These are phyloP conservation scores for Euschistus heros DNA, from an alignment of 1,140 invertebrate species.

Conservation along the genomic window DNA sequence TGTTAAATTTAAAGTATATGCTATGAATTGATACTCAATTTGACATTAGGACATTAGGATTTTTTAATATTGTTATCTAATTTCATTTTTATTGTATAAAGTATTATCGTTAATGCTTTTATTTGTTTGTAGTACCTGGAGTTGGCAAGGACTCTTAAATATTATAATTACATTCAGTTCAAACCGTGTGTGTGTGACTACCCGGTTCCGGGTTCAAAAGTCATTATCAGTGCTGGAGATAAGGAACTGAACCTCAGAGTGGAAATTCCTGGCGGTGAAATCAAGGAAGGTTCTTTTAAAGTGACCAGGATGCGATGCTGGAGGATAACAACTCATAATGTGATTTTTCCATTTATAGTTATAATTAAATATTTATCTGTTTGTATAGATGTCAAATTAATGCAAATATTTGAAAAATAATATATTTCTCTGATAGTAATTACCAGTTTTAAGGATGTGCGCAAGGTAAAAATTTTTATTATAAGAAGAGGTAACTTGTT, in stretches of 20 bases:
- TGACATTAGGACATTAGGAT: neutral
- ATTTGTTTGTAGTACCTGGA: conserved; percentile 63
- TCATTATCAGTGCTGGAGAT: conserved; percentile 61
- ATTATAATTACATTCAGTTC: conserved; percentile 83
- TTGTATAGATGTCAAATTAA: too few relatives aligned
- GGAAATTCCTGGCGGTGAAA: conserved; percentile 37
- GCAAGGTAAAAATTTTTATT: conserved; percentile 6
- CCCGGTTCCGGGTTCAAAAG: conserved; percentile 53
- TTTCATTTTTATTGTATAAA: neutral
- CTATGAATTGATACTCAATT: neutral
- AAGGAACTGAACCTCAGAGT: conserved; percentile 63
- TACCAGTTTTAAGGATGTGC: too few relatives aligned
- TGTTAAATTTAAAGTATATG: too few relatives aligned
- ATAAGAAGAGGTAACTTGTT: too few relatives aligned
- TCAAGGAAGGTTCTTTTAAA: conserved; percentile 74
- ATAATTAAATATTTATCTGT: too few relatives aligned
- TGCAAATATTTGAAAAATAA: too few relatives aligned
- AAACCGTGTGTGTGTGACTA: conserved; percentile 65
- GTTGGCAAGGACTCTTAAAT: conserved; percentile 64
- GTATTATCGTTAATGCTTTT: conserved; percentile 1
- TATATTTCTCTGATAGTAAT: too few relatives aligned
- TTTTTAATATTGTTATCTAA: neutral
- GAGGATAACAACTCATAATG: conserved; percentile 68
- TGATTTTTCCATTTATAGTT: neutral
- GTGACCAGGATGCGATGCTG: conserved; percentile 93